Evolutionary conservation across 2,797 vertebrate species (phyloP).

Genomic region (Cynodonichthys magdalenae): DNA sequence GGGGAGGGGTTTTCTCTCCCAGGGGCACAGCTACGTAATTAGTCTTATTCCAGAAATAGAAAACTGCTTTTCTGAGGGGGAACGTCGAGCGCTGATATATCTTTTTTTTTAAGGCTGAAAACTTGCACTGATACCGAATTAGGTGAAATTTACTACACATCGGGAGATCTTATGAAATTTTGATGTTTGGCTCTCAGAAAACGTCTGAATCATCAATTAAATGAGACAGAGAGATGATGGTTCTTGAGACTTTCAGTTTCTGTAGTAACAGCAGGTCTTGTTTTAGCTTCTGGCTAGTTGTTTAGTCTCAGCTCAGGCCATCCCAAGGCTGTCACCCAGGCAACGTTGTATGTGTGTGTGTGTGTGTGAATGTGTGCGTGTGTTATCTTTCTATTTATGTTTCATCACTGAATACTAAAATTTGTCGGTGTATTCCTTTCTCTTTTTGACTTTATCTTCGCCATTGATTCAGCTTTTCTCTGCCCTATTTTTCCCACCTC

Average conservation of each 20-base stretch:
- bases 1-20: constrained; percentile 66
- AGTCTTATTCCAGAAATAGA: constrained; percentile 79
- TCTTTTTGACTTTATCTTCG: constrained; percentile 49
- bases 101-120: constrained; percentile 45
- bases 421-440: constrained; percentile 42
- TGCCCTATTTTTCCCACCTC: constrained; percentile 39
- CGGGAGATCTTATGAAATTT: not conserved
- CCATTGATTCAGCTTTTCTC: constrained; percentile 36
- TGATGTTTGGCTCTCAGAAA: not conserved
- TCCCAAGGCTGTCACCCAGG: constrained; percentile 74
- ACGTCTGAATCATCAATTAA: not conserved
- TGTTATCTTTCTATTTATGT: constrained; percentile 40
- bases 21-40: constrained; percentile 74
- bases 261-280: constrained; percentile 47
- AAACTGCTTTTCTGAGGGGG: constrained; percentile 74
- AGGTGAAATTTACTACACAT: constrained; percentile 36
- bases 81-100: constrained; percentile 53
- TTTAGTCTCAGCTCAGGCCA: constrained; percentile 69
- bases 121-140: constrained; percentile 33
- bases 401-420: constrained; percentile 35
- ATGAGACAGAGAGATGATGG: not conserved
- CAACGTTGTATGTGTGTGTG: constrained; percentile 20
- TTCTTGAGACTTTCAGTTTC: constrained; percentile 25
- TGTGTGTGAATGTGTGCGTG: constrained; percentile 1
- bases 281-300: constrained; percentile 64